These are phyloP conservation scores for Apis dorsata DNA, from an alignment of 1,140 invertebrate genomes.

Conservation along the genomic window DNA sequence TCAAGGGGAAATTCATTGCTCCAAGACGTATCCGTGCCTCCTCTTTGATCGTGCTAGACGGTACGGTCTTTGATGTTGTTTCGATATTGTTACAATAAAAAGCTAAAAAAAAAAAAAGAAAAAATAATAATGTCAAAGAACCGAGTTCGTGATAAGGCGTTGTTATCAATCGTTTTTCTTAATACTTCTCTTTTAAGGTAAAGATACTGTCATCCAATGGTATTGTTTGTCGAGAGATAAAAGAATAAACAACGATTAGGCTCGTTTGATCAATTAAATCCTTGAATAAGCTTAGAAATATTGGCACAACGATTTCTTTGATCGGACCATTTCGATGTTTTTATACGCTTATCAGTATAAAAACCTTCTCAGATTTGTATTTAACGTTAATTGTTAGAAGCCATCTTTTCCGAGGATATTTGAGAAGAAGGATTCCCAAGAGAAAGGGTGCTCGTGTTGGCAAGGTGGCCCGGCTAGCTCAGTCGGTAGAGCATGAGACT, in stretches of 20 bases:
- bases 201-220: no score
- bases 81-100: background rate
- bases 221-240: background rate
- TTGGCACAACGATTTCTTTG: background rate
- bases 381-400: background rate
- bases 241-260: background rate
- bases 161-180: no score
- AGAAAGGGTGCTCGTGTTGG: background rate
- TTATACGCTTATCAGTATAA: background rate
- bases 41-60: background rate
- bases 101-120: no score
- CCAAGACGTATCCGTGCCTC: no score
- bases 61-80: no score
- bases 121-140: no score
- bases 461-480: constrained; percentile 86
- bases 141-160: no score
- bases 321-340: background rate
- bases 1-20: background rate
- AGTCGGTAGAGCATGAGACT: constrained; percentile 96
- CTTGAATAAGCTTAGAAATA: background rate
- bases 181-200: no score
- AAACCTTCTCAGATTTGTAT: background rate
- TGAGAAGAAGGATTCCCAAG: no score
- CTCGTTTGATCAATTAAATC: background rate
- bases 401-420: no score